Conservation (phyloP, 2,797 vertebrate genomes). For the Tangara arthus region DNA sequence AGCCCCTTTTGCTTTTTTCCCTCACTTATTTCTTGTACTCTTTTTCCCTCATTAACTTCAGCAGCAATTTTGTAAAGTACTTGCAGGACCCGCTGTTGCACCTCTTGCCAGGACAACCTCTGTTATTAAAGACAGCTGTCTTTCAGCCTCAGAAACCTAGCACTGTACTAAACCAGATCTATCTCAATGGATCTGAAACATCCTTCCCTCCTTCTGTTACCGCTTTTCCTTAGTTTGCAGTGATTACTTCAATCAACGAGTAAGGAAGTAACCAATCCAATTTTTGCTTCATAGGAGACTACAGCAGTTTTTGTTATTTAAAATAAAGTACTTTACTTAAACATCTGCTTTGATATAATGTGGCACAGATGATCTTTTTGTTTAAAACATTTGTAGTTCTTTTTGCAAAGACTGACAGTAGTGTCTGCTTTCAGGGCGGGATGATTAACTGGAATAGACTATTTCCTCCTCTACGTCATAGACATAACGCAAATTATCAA, state of each 20-base stretch:
- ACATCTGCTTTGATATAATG: neutral
- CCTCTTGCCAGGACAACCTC: neutral
- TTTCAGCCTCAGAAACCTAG: neutral
- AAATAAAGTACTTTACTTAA: neutral
- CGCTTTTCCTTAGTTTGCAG: neutral
- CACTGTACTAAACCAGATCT: neutral
- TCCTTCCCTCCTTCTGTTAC: neutral
- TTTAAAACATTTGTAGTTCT: neutral
- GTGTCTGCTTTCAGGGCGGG: conserved; percentile 78
- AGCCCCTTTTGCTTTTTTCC: neutral
- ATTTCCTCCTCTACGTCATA: conserved; percentile 86
- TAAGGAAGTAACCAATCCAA: neutral
- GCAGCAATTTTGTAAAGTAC: neutral
- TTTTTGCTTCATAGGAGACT: neutral
- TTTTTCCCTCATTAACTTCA: neutral
- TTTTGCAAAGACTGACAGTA: neutral
- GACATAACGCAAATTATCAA: conserved; percentile 79
- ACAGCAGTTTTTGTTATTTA: neutral
- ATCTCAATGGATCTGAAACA: neutral
- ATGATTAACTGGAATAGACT: conserved; percentile 91
- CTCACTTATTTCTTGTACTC: neutral
- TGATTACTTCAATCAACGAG: neutral
- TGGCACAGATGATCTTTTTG: neutral
- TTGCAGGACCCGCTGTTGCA: neutral
- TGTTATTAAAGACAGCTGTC: neutral